Base-by-base conservation (phyloP, 2,113 vertebrate genomes). In the Xenopus borealis region DNA sequence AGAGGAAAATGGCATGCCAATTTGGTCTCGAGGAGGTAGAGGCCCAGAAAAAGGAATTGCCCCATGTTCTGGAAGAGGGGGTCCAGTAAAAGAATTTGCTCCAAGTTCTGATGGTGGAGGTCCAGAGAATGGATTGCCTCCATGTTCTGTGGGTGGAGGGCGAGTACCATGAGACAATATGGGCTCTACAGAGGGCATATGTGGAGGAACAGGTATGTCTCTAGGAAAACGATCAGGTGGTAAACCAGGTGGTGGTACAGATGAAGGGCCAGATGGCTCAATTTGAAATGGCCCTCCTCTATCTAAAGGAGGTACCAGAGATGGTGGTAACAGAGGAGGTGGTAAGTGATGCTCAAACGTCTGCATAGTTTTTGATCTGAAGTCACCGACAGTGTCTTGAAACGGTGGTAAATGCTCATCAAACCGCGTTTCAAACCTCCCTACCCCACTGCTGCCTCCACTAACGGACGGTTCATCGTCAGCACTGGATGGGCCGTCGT, bases 221-320 rank as follows among this genome's bases (percentile, higher is more conserved):
- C 89, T 79, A 1, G 87, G 79, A 82, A 92, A 92, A 14, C 87
- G 90, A 79, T 91, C 88, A 83, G 89, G 89, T 7, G 88, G 2
- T 16, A 88, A 80, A 0, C 82, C 81, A 0, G 88, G n/a, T 0
- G 84, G 86, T 11, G 85, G 85, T 0, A 73, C 0, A 2, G 84
- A 58, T 7, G 89, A 72, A 0, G 88, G 82, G 17, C 88, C 86
- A 69, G 84, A 82, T 0, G 86, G 72, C 0, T 90, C 88, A 68
- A 88, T 86, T 0, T 82, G 88, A 80, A 92, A 92, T 58, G 87
- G 86, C 53, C 61, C 55, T 69, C 87, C 88, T 3, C 88, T 90
- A 72, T 91, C 90, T 40, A 87, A 9, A 27, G 85, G 67, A 3
- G 85, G 79, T 0, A 72, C 79, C 3, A 84, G 72, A 63, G 86